Percentiles rank a stretch among this genome's conserved stretches.
Conservation (phyloP, 2,888 invertebrate genomes). For the Branchellion lobata region DNA sequence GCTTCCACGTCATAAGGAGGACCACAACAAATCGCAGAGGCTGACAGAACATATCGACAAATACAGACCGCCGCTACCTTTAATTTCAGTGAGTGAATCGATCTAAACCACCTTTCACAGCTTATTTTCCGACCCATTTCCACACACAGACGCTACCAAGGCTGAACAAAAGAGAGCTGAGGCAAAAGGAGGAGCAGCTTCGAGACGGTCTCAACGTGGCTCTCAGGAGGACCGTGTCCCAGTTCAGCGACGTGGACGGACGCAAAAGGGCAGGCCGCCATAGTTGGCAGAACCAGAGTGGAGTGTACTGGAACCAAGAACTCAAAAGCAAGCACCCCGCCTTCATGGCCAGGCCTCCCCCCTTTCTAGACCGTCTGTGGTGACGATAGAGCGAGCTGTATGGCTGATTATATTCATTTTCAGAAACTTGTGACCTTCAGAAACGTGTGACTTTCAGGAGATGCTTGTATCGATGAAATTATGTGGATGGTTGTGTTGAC, state of each 20-base stretch:
- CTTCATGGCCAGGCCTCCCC: not conserved
- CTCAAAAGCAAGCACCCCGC: not conserved
- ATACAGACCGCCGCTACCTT: not conserved
- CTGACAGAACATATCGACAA: not conserved
- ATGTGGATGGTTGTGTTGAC: too few relatives aligned
- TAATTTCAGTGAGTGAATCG: not conserved
- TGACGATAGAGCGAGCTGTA: not conserved
- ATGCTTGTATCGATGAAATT: too few relatives aligned
- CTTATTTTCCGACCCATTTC: not conserved
- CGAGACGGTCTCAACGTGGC: not conserved
- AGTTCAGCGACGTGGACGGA: not conserved
- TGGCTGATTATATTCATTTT: too few relatives aligned
- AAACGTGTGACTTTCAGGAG: too few relatives aligned
- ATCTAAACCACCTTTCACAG: not conserved
- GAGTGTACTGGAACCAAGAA: constrained; percentile 15
- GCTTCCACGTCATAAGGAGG: not conserved
- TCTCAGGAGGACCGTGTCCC: not conserved
- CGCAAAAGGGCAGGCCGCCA: not conserved
- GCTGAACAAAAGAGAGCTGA: not conserved
- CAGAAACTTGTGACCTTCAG: too few relatives aligned
- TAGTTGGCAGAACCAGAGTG: not conserved
- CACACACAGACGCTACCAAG: not conserved
- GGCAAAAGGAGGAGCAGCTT: not conserved
- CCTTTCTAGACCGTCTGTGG: not conserved
- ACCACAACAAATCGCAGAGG: not conserved